Evolutionary conservation across 2,888 invertebrate species (phyloP).

Genomic region (Lutraria lutraria): DNA sequence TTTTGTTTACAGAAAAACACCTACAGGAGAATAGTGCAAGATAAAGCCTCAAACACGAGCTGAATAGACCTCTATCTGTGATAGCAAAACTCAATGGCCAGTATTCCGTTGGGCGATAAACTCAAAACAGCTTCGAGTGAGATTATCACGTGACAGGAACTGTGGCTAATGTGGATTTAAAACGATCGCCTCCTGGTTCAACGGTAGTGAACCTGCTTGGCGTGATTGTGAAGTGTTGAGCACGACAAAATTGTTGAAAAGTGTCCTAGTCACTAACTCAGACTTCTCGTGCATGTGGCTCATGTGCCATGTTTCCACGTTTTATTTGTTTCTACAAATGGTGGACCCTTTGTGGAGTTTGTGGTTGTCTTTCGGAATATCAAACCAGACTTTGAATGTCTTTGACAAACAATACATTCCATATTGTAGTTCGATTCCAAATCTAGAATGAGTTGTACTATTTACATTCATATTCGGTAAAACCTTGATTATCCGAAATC

Average conservation of each 20-base stretch:
- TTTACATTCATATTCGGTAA: no score
- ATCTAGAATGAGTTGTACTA: not conserved
- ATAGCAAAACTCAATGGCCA: slow-evolving; percentile 45
- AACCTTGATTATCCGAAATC: no score
- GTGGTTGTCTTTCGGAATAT: slow-evolving; percentile 17
- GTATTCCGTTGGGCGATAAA: slow-evolving; percentile 49
- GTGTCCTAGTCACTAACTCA: slow-evolving; percentile 14
- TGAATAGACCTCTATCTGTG: slow-evolving; percentile 44
- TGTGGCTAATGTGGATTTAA: slow-evolving; percentile 16
- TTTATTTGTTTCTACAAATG: slow-evolving; percentile 23
- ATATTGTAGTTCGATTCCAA: not conserved
- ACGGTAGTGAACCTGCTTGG: not conserved
- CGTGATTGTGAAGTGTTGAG: slow-evolving; percentile 28
- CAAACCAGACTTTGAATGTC: not conserved
- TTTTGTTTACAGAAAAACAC: slow-evolving; percentile 39
- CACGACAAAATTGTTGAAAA: slow-evolving; percentile 1
- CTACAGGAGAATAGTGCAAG: slow-evolving; percentile 37
- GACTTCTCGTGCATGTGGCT: slow-evolving; percentile 8
- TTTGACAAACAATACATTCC: slow-evolving; percentile 7
- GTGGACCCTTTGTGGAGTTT: not conserved
- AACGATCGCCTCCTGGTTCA: slow-evolving; percentile 34
- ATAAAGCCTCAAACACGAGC: slow-evolving; percentile 24
- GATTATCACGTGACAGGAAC: slow-evolving; percentile 19
- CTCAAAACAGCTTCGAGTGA: slow-evolving; percentile 33
- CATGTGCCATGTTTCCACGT: slow-evolving; percentile 22